Base-by-base conservation (phyloP, 2,888 invertebrate genomes). In the Conistra vaccinii region DNA sequence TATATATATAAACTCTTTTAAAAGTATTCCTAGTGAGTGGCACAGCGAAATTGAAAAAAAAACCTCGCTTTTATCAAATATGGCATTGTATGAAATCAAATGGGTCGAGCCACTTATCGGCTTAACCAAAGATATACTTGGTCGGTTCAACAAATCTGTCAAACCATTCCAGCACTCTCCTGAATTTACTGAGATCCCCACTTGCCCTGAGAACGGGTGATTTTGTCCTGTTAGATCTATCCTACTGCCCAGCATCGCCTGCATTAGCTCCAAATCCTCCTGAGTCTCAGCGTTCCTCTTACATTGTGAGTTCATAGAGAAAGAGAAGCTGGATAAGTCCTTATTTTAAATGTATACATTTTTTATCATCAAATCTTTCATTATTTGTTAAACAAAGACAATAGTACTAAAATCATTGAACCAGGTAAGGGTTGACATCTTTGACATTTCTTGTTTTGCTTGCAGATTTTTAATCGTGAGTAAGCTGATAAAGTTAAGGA, bases 201-300 rank as follows among this genome's bases (percentile, higher is more conserved):
- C 77, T 87, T 76, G 74, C 74, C 67, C 80, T 85, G 87, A 69
- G 81, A 83, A 80, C 79, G 80, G 69, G 87, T 85, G 86, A 89
- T 91, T 89, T 88, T 84, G 89, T 88, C 84, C 84, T 76, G 83
- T 87, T 89, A 87, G 86, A 88, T 87, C 85, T 84, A 89, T 89
- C 86, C 85, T 71, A 75, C 77, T 71, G 82, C 65, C 78, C 80
- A 87, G 87, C 85, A 85, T 87, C 82, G 77, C 84, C 84, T 82
- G 91, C 88, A 90, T 92, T 92, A 91, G 90, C 86, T 87, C 80
- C 68, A 87, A 92, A 92, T 91, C 90, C 92, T 89, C 85, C 81
- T 81, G 87, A 86, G 89, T 84, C 86, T 87, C 63, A 65, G 48
- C 67, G 80, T 74, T 77, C 42, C 77, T 81, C 78, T 76, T 69